These are phyloP conservation scores for Drosophila kambysellisi DNA, from an alignment of 2,888 invertebrate genomes.

Conservation along the genomic window DNA sequence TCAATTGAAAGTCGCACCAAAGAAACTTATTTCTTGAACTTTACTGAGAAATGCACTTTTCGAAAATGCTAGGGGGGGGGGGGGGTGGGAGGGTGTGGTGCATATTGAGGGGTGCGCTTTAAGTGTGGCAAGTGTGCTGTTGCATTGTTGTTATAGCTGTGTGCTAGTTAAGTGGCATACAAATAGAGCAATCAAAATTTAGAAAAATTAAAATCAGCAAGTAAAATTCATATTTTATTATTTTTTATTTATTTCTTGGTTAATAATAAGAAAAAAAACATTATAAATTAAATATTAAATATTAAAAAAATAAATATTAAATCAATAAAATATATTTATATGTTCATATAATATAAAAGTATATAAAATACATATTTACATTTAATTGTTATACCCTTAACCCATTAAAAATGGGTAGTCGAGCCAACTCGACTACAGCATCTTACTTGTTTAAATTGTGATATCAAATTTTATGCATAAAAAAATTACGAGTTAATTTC, in stretches of 20 bases:
- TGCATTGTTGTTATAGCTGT: not conserved
- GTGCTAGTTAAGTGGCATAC: not conserved
- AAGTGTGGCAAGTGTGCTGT: not conserved
- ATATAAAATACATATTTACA: no score
- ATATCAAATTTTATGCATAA: not conserved
- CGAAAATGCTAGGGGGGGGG: no score
- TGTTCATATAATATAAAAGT: no score
- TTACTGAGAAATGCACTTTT: conserved; percentile 17
- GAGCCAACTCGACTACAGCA: no score
- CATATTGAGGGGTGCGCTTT: not conserved
- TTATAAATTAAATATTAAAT: no score
- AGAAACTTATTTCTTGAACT: conserved; percentile 42
- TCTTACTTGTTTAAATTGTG: not conserved
- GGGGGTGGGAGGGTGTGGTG: not conserved
- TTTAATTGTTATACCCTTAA: no score
- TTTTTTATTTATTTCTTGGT: not conserved
- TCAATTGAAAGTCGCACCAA: conserved; percentile 72
- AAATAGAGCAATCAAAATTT: not conserved
- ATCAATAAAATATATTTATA: no score
- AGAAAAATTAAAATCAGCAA: not conserved
- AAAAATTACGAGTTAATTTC: no score
- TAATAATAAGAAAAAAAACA: not conserved
- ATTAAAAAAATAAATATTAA: no score
- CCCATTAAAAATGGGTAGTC: no score
- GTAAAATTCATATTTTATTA: no score